phyloP scores from a whole-genome alignment of 2,113 vertebrate genomes.

The Delphinus delphis region DNA sequence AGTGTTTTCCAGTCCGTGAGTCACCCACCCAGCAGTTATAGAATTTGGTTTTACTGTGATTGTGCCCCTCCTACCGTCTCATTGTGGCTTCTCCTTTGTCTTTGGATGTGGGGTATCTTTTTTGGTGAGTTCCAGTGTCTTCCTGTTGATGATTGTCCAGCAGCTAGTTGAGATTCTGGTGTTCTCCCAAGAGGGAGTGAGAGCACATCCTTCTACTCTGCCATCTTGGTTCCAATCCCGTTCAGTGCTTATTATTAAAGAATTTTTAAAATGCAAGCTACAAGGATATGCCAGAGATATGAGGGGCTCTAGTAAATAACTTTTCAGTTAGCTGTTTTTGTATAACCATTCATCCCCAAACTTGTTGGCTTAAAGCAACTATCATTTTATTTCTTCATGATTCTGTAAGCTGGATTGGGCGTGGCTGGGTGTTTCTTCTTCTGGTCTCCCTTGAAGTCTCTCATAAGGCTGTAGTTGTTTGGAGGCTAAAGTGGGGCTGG shows the following conservation, averaged over 20 bases:
- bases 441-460: not conserved
- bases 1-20: no score
- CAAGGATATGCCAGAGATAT: not conserved
- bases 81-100: no score
- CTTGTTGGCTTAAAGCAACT: not conserved
- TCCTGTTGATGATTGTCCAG: no score
- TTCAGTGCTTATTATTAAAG: not conserved
- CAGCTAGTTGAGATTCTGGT: no score
- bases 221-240: no score
- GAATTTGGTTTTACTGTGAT: no score
- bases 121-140: no score
- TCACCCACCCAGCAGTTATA: no score
- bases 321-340: not conserved
- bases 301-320: not conserved
- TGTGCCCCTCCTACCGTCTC: no score
- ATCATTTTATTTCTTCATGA: not conserved
- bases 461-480: not conserved
- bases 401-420: not conserved
- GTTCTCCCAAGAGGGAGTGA: no score
- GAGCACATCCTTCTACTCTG: no score
- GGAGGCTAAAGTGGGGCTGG: not conserved
- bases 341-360: not conserved
- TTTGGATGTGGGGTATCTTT: no score
- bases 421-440: not conserved
- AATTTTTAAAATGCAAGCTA: not conserved